These are phyloP conservation scores for Drosophila mimica DNA, from an alignment of 2,888 invertebrate species.

Conservation along the genomic window DNA sequence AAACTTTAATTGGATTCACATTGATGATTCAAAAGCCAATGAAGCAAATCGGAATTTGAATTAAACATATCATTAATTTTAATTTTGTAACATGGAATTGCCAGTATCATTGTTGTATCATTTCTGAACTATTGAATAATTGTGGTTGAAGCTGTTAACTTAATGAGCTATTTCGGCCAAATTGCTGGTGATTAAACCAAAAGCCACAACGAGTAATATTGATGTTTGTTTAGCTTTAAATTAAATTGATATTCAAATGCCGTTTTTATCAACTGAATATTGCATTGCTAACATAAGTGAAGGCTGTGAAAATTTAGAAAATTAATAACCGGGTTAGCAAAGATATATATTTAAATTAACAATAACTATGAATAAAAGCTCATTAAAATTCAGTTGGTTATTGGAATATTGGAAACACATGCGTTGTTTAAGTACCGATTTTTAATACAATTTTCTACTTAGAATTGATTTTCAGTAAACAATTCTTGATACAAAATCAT, in stretches of 20 bases:
- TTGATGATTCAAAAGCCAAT: slow-evolving; percentile 3
- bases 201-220: not conserved
- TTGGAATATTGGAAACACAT: too few species aligned
- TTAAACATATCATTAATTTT: not conserved
- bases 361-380: not conserved
- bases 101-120: not conserved
- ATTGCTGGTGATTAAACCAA: not conserved
- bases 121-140: not conserved
- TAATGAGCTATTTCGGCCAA: not conserved
- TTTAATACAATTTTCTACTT: not conserved
- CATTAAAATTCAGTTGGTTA: not conserved
- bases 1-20: not conserved
- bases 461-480: not conserved
- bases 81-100: too few species aligned
- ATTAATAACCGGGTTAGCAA: not conserved
- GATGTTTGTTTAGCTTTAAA: not conserved
- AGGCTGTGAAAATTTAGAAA: not conserved
- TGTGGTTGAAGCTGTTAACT: too few species aligned
- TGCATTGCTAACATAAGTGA: too few species aligned
- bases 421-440: not conserved
- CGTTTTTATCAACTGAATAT: not conserved
- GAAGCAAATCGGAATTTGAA: not conserved
- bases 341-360: not conserved
- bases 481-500: too few species aligned
- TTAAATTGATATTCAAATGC: not conserved